Evolutionary conservation across 1,140 invertebrate species (phyloP), one percentile per base, ranked within the genome.

Genomic region (Cherax quadricarinatus): DNA sequence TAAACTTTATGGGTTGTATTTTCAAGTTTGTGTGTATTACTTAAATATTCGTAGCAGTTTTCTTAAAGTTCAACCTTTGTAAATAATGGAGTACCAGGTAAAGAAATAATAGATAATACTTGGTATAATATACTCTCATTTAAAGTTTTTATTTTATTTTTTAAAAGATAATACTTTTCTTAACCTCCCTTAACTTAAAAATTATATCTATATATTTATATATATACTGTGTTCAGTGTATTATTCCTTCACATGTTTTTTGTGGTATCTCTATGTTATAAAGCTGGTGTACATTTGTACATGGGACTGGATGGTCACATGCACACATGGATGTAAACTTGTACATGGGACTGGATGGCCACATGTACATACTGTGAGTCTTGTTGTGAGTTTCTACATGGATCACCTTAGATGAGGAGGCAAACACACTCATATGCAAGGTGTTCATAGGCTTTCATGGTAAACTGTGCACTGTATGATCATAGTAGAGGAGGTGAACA

Each of bases 1-100:
- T 88, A 85, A 91, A 80, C 78, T 86, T 79, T 66, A 81, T 91
- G 89, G 89, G 89, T 86, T 91, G 89, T 91, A 91, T 79, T 91
- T 86, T 86, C 89, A 91, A 91, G 89, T 79, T 73, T 85, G 53
- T 81, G 82, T 91, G 75, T 88, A 81, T 81, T 21, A 21, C 41
- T 83, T 60, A 30, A 75, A 73, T 80, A 48, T 53, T 51, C 21
- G 80, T 82, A 82, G 48, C 70, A 83, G 30, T 60, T 83, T 83
- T 83, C 21, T 21, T 83, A 83, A 83, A 57, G 14, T 21, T 57
- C 9, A 57, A 60, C 12, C 57, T 83, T 75, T 6, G 5, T 30
- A 75, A 75, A 30, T 30, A 75, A 30, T 75, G 5, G 24, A 75
- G 9, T 5, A 75, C 3, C 70, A 75, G n/a, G 12, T 75, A 75